These are phyloP conservation scores for Oreochromis aureus DNA, from an alignment of 2,113 vertebrate genomes.

Conservation along the genomic window DNA sequence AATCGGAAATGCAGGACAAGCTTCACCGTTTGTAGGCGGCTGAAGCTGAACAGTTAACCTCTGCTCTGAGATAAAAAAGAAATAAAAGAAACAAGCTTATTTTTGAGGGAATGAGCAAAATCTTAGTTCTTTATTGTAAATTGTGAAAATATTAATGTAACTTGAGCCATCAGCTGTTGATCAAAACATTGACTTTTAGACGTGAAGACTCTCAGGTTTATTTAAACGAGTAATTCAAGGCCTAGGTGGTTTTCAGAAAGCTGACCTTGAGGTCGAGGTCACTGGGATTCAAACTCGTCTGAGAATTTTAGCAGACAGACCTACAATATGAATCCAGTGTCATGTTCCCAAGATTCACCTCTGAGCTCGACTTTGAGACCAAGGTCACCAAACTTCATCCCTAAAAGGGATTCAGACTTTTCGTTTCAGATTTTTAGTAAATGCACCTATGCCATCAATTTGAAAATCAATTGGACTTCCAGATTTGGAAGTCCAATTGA, in stretches of 20 bases:
- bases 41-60: neutral
- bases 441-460: neutral
- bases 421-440: rapidly evolving
- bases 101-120: neutral
- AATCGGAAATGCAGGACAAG: neutral
- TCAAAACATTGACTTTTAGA: neutral
- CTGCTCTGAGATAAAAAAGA: neutral
- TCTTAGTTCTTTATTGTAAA: neutral
- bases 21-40: neutral
- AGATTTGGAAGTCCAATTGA: too few relatives aligned
- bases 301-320: rapidly evolving
- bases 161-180: neutral
- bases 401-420: neutral
- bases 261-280: neutral
- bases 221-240: neutral
- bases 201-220: neutral
- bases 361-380: neutral
- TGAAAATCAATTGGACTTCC: neutral
- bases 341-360: neutral
- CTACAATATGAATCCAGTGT: rapidly evolving
- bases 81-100: neutral
- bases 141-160: neutral
- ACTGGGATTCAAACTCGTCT: neutral
- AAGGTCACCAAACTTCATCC: rapidly evolving
- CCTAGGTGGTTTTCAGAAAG: neutral